A percentile compares a stretch with the other conserved stretches of the same genome.
These are phyloP conservation scores for Ciconia nigra DNA, from an alignment of 2,797 vertebrate genomes.

Conservation along the genomic window DNA sequence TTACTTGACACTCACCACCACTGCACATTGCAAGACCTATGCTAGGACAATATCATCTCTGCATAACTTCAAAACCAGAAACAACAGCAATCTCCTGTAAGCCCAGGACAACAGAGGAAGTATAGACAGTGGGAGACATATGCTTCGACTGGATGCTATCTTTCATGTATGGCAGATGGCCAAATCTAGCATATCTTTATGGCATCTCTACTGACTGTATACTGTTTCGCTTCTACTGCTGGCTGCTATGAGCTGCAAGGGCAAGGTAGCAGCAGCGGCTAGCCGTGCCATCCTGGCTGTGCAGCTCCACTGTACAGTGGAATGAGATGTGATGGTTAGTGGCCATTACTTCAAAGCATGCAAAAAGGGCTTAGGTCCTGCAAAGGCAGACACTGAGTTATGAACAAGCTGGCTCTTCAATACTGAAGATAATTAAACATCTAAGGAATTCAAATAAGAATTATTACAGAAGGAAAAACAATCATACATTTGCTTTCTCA, in stretches of 20 bases:
- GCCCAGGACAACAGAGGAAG: neutral
- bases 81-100: neutral
- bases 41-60: neutral
- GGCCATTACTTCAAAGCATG: neutral
- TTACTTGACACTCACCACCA: neutral
- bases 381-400: neutral
- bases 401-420: neutral
- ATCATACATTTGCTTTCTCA: neutral
- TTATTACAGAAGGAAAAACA: neutral
- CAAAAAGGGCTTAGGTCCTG: neutral
- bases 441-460: neutral
- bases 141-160: neutral
- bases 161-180: neutral
- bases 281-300: neutral
- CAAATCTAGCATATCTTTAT: neutral
- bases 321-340: neutral
- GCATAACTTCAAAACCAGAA: neutral
- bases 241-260: neutral
- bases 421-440: neutral
- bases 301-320: neutral
- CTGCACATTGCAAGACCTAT: neutral
- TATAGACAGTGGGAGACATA: neutral
- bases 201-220: neutral
- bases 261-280: neutral
- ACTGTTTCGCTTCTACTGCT: neutral